A percentile compares a stretch with the other conserved stretches of the same genome.
Evolutionary conservation across 92 coral and sea anemone genomes (phyloP).

Genomic region (Parazoanthus atlanticus): DNA sequence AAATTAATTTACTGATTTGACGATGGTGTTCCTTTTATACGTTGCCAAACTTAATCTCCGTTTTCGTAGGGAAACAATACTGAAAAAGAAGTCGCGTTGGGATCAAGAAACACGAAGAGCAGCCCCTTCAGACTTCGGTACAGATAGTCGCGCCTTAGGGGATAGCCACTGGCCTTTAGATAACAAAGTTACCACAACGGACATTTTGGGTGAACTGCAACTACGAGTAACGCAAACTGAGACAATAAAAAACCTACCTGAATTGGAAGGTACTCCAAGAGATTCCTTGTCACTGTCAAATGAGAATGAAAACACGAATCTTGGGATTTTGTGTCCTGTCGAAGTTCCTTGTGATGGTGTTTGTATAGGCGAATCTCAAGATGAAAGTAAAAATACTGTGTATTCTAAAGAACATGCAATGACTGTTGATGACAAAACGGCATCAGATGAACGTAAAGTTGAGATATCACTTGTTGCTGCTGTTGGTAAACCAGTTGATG

Average conservation of each 20-base stretch:
- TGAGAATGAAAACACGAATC: not conserved
- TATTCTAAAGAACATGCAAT: not conserved
- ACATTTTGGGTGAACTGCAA: not conserved
- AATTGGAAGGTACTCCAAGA: not conserved
- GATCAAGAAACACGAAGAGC: slow-evolving; percentile 50
- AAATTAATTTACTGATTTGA: not conserved
- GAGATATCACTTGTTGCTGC: not conserved
- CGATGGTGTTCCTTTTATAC: not conserved
- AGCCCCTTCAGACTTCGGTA: not conserved
- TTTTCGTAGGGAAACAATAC: slow-evolving; percentile 29
- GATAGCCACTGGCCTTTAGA: not conserved
- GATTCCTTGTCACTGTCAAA: not conserved
- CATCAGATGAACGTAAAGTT: not conserved
- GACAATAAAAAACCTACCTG: not conserved
- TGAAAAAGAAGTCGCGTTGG: slow-evolving; percentile 57
- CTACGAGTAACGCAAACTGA: not conserved
- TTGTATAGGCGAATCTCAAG: not conserved
- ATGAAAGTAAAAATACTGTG: not conserved
- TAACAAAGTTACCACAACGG: not conserved
- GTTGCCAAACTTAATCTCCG: no score
- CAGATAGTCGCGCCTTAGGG: not conserved
- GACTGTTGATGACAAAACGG: not conserved
- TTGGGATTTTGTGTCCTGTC: not conserved
- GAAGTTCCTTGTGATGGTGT: not conserved
- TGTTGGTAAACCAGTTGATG: not conserved